phyloP scores from a whole-genome alignment of 1,140 invertebrate genomes.

The Meloidogyne floridensis region DNA sequence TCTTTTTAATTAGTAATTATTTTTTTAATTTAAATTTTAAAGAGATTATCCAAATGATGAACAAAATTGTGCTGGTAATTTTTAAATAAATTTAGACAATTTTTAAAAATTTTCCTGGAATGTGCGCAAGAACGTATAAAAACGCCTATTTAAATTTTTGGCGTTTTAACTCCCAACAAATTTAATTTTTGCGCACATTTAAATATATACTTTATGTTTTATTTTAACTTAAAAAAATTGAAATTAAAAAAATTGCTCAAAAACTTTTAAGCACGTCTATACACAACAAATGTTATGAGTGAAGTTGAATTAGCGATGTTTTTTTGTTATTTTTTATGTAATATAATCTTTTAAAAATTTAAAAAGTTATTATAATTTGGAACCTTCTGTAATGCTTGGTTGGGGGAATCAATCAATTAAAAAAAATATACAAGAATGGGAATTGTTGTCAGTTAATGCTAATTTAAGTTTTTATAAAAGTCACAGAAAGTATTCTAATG shows the following conservation, averaged over 20 bases:
- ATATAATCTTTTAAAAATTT: conserved; percentile 33
- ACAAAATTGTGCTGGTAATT: conserved; percentile 42
- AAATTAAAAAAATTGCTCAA: too few species aligned
- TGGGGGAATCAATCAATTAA: conserved; percentile 47
- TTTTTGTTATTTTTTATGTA: conserved; percentile 33
- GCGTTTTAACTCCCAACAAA: too few species aligned
- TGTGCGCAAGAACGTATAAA: too few species aligned
- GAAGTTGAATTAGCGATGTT: conserved; percentile 48
- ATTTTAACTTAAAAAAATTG: too few species aligned
- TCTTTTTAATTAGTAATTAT: not conserved
- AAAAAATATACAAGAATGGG: conserved; percentile 48
- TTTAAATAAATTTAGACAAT: not conserved
- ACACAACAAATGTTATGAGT: conserved; percentile 45
- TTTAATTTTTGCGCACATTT: not conserved
- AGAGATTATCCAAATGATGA: conserved; percentile 53
- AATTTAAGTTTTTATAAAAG: conserved; percentile 40
- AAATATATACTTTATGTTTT: not conserved
- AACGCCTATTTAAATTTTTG: too few species aligned
- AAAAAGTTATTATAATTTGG: conserved; percentile 37
- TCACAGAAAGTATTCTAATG: conserved; percentile 36
- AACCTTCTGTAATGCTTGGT: conserved; percentile 41
- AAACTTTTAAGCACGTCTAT: conserved; percentile 38
- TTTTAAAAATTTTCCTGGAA: too few species aligned
- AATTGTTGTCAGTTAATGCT: conserved; percentile 38
- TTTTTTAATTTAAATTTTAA: not conserved